Evolutionary conservation across 2,888 invertebrate genomes (phyloP).

Genomic region (Ophonus ardosiacus): DNA sequence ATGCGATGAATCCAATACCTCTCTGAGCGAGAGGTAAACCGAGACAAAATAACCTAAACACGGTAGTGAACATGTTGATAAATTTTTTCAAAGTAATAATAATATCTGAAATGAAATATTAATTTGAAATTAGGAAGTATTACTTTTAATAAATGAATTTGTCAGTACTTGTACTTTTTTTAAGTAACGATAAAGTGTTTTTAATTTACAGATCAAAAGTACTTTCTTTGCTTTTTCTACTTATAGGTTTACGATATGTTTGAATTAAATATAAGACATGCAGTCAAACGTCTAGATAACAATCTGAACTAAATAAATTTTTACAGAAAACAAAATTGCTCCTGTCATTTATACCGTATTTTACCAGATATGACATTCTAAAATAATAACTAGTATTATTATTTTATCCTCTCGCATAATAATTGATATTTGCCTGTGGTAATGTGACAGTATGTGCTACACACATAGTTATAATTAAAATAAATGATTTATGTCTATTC

Average conservation of each 20-base stretch:
- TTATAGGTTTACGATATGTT: neutral
- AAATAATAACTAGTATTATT: conserved; percentile 7
- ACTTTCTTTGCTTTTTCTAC: neutral
- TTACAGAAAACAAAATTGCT: neutral
- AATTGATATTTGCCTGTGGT: conserved; percentile 50
- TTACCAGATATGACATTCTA: neutral
- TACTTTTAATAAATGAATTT: no score
- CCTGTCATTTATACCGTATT: neutral
- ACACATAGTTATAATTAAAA: conserved; percentile 54
- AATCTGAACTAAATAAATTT: neutral
- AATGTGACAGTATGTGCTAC: conserved; percentile 49
- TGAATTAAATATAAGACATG: neutral
- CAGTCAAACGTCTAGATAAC: neutral
- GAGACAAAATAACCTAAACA: no score
- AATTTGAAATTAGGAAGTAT: no score
- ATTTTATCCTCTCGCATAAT: conserved; percentile 6
- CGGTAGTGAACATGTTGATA: no score
- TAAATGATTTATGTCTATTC: conserved; percentile 61
- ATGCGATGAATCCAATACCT: no score
- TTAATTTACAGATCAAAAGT: neutral
- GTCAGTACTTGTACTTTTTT: no score
- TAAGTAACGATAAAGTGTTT: no score
- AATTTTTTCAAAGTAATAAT: no score
- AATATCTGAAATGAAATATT: no score
- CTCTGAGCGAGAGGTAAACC: no score